phyloP scores from a whole-genome alignment of 2,113 vertebrate genomes.

The Piaya cayana region DNA sequence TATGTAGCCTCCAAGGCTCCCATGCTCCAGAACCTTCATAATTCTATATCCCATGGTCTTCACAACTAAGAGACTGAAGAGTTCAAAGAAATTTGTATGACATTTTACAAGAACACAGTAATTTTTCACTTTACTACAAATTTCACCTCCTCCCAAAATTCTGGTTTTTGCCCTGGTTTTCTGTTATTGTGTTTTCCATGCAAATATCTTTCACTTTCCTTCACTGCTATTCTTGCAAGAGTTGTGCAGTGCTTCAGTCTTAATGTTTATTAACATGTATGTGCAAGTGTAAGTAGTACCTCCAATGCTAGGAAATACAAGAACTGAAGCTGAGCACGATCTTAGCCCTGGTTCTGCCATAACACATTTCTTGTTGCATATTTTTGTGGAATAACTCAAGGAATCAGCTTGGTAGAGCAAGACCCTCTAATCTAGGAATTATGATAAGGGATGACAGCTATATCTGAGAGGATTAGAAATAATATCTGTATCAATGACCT shows the following conservation, averaged over 20 bases:
- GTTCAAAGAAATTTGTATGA: not conserved
- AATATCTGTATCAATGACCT: too few species aligned
- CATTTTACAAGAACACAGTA: rapidly evolving
- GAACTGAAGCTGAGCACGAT: not conserved
- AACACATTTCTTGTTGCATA: not conserved
- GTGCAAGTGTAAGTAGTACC: not conserved
- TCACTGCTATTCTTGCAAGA: not conserved
- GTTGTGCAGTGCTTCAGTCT: not conserved
- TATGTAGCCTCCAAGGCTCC: not conserved
- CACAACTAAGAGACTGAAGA: not conserved
- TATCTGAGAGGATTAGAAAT: not conserved
- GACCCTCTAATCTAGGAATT: not conserved
- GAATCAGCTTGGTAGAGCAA: not conserved
- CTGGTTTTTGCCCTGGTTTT: not conserved
- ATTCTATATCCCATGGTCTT: not conserved
- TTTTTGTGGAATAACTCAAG: too few species aligned
- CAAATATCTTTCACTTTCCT: not conserved
- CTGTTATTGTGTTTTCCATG: not conserved
- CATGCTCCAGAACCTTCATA: not conserved
- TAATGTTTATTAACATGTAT: not conserved
- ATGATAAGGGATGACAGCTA: rapidly evolving
- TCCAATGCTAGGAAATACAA: not conserved
- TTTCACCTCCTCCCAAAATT: not conserved
- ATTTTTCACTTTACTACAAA: not conserved
- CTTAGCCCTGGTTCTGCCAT: not conserved